Conservation (phyloP, 2,797 vertebrate genomes). For the Botia kubotai region DNA sequence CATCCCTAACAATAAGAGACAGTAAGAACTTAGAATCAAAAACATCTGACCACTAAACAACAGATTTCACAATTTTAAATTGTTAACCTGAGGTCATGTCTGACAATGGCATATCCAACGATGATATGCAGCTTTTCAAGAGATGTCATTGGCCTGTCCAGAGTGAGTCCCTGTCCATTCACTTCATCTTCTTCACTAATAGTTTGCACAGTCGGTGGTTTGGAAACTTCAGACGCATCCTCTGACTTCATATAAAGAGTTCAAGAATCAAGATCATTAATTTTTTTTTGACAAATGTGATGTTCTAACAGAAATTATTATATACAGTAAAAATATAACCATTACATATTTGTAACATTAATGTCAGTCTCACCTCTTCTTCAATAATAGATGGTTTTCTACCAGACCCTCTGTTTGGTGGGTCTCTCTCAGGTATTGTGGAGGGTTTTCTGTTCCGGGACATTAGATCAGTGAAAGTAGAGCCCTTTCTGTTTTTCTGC, state of each 20-base stretch:
- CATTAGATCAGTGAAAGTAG: conserved; percentile 72
- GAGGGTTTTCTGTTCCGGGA: conserved; percentile 69
- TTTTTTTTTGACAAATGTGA: neutral
- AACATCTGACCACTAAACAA: neutral
- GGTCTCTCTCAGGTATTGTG: conserved; percentile 59
- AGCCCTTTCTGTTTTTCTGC: conserved; percentile 65
- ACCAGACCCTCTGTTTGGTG: conserved; percentile 40
- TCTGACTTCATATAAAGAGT: conserved; percentile 41
- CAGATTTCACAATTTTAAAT: neutral
- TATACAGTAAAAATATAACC: neutral
- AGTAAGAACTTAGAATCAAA: conserved; percentile 11
- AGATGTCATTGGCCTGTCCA: conserved; percentile 87
- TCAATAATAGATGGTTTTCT: conserved; percentile 73
- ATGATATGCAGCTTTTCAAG: conserved; percentile 95
- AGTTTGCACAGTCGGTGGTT: conserved; percentile 72
- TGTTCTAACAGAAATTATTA: neutral
- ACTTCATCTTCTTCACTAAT: conserved; percentile 76
- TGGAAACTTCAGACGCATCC: conserved; percentile 66
- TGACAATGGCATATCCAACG: conserved; percentile 86
- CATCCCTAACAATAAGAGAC: conserved; percentile 82
- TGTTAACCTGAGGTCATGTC: conserved; percentile 85
- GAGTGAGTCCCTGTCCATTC: conserved; percentile 74
- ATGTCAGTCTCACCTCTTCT: conserved; percentile 71
- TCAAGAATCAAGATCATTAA: neutral
- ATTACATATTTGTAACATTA: neutral